Conservation (phyloP, 2,797 vertebrate species). For the Naso thynnoides region DNA sequence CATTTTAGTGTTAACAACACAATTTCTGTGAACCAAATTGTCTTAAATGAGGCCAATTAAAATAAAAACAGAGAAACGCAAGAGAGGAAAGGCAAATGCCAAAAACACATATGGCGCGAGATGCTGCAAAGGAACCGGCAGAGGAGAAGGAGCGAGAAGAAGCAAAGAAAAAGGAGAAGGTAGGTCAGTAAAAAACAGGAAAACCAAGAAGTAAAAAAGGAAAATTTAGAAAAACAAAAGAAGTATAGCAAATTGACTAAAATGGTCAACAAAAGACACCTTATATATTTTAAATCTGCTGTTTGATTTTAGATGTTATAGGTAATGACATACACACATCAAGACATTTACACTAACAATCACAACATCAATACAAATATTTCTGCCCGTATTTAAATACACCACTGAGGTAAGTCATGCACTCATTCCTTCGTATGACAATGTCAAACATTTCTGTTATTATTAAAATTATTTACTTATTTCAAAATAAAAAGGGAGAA, state of each 20-base stretch:
- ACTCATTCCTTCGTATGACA: background rate
- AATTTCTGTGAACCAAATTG: slow-evolving; percentile 20
- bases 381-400: slow-evolving; percentile 21
- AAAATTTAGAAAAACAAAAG: background rate
- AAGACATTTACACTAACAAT: background rate
- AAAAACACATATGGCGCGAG: slow-evolving; percentile 20
- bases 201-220: background rate
- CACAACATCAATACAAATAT: slow-evolving; percentile 8
- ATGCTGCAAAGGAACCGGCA: slow-evolving; percentile 25
- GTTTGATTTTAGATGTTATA: background rate
- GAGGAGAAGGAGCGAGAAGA: slow-evolving; percentile 2
- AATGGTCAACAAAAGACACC: background rate
- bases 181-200: background rate
- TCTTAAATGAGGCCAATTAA: slow-evolving; percentile 26
- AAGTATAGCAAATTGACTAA: background rate
- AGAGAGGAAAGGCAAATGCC: slow-evolving; percentile 25
- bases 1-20: background rate
- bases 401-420: slow-evolving; percentile 13
- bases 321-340: background rate
- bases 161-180: slow-evolving; percentile 12
- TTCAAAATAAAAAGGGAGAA: slow-evolving; percentile 2
- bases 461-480: slow-evolving; percentile 9
- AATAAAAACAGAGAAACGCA: slow-evolving; percentile 4
- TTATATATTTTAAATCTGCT: background rate
- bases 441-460: background rate